These are phyloP conservation scores for Lumbricus terrestris DNA, from an alignment of 2,888 invertebrate genomes.

Conservation along the genomic window DNA sequence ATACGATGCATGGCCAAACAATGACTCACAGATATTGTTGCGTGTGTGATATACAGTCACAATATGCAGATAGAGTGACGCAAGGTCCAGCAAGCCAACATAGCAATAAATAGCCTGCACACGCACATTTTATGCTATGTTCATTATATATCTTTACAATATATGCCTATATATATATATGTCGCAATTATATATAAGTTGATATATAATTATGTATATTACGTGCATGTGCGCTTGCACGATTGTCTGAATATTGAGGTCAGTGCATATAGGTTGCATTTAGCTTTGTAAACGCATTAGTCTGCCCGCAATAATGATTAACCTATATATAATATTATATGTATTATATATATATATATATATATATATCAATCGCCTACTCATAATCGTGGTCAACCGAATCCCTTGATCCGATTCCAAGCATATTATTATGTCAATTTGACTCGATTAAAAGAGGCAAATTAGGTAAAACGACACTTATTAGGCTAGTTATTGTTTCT, in stretches of 20 bases:
- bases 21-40: not conserved
- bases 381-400: too few relatives aligned
- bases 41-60: not conserved
- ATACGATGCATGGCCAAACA: not conserved
- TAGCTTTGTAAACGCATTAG: not conserved
- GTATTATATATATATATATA: too few relatives aligned
- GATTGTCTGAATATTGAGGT: not conserved
- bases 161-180: conserved; percentile 13
- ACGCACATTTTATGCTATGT: too few relatives aligned
- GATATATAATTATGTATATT: not conserved
- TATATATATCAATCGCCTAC: not conserved
- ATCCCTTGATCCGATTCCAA: not conserved
- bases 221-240: not conserved
- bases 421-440: too few relatives aligned
- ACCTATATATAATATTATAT: too few relatives aligned
- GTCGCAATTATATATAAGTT: not conserved
- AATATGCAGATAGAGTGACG: too few relatives aligned
- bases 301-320: not conserved
- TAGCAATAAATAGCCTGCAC: not conserved
- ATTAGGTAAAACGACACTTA: not conserved
- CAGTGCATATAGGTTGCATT: not conserved
- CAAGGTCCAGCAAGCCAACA: not conserved
- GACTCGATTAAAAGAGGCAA: not conserved
- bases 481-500: not conserved
- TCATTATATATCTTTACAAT: too few relatives aligned